A percentile compares a stretch with the other conserved stretches of the same genome.
Evolutionary conservation across 1,140 invertebrate genomes (phyloP).

Genomic region (Drosophila prosaltans): DNA sequence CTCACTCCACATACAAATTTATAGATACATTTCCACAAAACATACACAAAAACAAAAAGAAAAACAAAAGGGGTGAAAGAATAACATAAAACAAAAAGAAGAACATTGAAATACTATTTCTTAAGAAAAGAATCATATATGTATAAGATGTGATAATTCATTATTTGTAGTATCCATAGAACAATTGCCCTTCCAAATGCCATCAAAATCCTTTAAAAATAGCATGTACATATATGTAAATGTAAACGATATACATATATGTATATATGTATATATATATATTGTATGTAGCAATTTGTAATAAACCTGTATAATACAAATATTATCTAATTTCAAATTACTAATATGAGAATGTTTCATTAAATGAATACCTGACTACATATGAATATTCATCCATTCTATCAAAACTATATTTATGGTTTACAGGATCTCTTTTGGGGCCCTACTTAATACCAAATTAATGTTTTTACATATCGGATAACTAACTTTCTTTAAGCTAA

Average conservation of each 20-base stretch:
- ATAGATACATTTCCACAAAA: conserved; percentile 13
- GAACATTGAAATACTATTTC: conserved; percentile 33
- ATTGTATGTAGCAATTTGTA: no score
- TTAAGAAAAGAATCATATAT: conserved; percentile 50
- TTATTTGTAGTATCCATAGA: conserved; percentile 9
- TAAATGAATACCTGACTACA: no score
- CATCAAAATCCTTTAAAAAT: background rate
- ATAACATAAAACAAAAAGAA: conserved; percentile 28
- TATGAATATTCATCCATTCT: no score
- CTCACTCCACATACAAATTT: background rate
- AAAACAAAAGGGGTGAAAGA: background rate
- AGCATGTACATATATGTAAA: background rate
- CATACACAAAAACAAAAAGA: background rate
- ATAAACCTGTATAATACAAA: no score
- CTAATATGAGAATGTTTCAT: no score
- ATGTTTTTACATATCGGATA: no score
- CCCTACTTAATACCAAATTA: no score
- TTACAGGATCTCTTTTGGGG: no score
- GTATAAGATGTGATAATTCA: conserved; percentile 62
- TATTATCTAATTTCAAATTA: no score
- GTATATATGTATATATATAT: no score
- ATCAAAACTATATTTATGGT: no score
- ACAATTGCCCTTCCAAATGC: background rate
- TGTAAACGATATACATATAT: background rate
- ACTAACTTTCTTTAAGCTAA: no score